phyloP scores from a whole-genome alignment of 2,797 vertebrate species.

The Gorsachius magnificus region DNA sequence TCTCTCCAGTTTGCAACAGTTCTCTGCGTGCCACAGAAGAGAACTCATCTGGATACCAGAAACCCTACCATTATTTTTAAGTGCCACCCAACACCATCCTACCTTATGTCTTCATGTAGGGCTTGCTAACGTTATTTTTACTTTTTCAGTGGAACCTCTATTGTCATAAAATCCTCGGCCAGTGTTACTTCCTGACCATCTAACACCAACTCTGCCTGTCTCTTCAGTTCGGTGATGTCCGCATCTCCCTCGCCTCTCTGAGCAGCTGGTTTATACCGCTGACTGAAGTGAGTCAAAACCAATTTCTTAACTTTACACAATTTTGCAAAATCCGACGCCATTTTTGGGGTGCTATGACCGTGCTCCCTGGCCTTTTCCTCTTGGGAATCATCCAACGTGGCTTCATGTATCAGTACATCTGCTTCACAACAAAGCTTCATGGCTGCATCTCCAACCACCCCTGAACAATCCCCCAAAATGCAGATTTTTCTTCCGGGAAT shows the following conservation, averaged over 20 bases:
- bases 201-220: conserved; percentile 81
- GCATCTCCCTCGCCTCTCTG: conserved; percentile 74
- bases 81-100: not conserved
- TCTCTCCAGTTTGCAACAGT: not conserved
- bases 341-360: conserved; percentile 88
- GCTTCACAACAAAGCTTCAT: conserved; percentile 77
- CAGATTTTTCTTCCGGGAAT: conserved; percentile 89
- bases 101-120: not conserved
- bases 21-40: not conserved
- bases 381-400: conserved; percentile 85
- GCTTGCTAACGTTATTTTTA: not conserved
- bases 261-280: conserved; percentile 84
- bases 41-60: not conserved
- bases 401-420: conserved; percentile 90
- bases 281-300: conserved; percentile 91
- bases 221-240: conserved; percentile 75
- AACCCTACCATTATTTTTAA: rapidly evolving
- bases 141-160: conserved; percentile 81
- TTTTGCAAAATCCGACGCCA: conserved; percentile 82
- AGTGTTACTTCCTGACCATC: conserved; percentile 79
- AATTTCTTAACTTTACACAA: conserved; percentile 75
- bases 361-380: conserved; percentile 84
- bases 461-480: conserved; percentile 89
- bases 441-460: conserved; percentile 68
- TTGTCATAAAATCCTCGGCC: conserved; percentile 90